These are phyloP conservation scores for Azemiops feae DNA, from an alignment of 2,113 vertebrate species.

Conservation along the genomic window DNA sequence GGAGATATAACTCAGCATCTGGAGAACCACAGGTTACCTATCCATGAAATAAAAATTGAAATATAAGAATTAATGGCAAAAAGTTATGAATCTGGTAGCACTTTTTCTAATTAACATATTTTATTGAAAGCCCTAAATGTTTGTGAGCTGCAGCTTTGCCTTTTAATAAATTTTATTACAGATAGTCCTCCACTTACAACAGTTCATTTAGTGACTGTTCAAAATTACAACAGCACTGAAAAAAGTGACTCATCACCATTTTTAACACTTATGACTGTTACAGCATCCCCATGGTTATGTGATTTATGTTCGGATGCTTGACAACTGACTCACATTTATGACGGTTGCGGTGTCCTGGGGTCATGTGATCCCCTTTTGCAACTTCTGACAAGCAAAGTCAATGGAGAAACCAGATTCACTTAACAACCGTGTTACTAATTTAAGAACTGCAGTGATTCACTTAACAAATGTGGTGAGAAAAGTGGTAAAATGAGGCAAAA, in stretches of 20 bases:
- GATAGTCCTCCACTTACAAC: too few relatives aligned
- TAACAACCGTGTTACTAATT: background rate
- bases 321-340: background rate
- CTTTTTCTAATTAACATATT: too few relatives aligned
- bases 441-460: background rate
- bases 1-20: too few relatives aligned
- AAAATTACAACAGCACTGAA: background rate
- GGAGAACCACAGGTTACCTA: too few relatives aligned
- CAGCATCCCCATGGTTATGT: background rate
- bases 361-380: background rate
- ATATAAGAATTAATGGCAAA: too few relatives aligned
- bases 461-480: background rate
- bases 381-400: background rate
- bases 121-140: too few relatives aligned
- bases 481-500: background rate
- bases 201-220: background rate
- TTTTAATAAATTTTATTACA: too few relatives aligned
- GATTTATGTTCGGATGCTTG: background rate
- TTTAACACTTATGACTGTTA: background rate
- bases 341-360: background rate
- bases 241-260: background rate
- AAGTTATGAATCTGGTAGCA: too few relatives aligned
- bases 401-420: background rate
- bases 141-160: too few relatives aligned
- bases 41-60: too few relatives aligned